Evolutionary conservation across 2,113 vertebrate genomes (phyloP), one percentile per base, ranked within the genome.

Genomic region (Cephalophus harveyi): DNA sequence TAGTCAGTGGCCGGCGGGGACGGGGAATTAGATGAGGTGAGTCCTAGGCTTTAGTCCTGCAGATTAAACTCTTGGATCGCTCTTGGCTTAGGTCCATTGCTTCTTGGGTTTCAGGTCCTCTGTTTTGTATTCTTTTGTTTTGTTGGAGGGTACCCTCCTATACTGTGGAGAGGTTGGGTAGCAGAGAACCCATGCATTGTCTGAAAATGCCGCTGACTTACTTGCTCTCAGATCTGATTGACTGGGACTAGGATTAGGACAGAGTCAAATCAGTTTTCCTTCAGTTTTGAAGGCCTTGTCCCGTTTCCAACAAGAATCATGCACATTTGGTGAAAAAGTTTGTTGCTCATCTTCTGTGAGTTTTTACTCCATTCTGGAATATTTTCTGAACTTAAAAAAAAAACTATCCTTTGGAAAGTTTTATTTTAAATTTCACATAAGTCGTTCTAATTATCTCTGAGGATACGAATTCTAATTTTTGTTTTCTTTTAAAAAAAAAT

Each of bases 1-100:
- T 17, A 13, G 13, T 5, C 15, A 2, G 0, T 30, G 40, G 48
- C 54, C 1, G 3, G 25, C 4, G 13, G 40, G 23, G 43, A 15
- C 0, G 0, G 54, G n/a, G 13, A n/a, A 79, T 87, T 15, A 16
- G 36, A 6, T 13, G 0, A 13, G 46, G 40, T 27, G 76, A 27
- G 8, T 21, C 76, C 21, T 27, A 12, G 40, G 46, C 23, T 78
- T 50, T 7, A 1, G 5, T 62, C 19, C 23, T 28, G 82, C 2
- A 0, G 2, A 6, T 33, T 36, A 7, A 7, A 17, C 7, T 76
- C 71, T 43, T 7, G 11, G 71, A 7, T 76, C 3, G 23, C 36
- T 76, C 71, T 76, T 43, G 71, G 36, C 71, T 43, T 27, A 27
- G 71, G 40, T 43, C 36, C 23, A 0, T 43, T 27, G 71, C 12